A percentile compares a stretch with the other conserved stretches of the same genome.
These are phyloP conservation scores for Epizoanthus fatuus DNA, from an alignment of 92 coral and sea anemone species.

Conservation along the genomic window DNA sequence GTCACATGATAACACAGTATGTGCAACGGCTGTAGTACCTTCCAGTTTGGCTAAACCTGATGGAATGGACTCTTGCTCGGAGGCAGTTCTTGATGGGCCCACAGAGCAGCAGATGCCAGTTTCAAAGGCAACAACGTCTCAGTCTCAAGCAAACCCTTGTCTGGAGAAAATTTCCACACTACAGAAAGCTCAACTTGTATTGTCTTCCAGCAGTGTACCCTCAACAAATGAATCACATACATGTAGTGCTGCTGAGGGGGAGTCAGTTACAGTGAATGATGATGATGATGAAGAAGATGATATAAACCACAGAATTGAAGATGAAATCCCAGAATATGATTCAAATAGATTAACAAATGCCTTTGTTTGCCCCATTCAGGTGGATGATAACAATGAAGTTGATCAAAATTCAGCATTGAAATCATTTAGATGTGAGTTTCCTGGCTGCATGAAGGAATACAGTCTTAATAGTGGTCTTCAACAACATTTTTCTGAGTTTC, in stretches of 20 bases:
- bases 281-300: neutral
- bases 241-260: neutral
- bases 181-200: neutral
- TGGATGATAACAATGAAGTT: neutral
- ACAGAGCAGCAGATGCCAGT: neutral
- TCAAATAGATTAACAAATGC: neutral
- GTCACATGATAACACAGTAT: neutral
- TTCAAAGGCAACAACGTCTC: too few relatives aligned
- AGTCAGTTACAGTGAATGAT: neutral
- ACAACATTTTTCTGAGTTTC: slow-evolving; percentile 17
- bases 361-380: neutral
- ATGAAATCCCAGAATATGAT: neutral
- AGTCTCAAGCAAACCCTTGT: neutral
- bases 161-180: neutral
- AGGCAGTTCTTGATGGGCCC: neutral
- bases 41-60: neutral
- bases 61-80: neutral
- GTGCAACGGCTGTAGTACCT: neutral
- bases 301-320: neutral
- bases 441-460: slow-evolving; percentile 2
- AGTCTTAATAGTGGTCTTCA: neutral
- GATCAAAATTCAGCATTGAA: neutral
- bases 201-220: neutral
- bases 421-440: slow-evolving; percentile 16
- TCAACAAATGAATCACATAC: neutral